Percentiles rank a stretch among this genome's conserved stretches.
Conservation (phyloP, 23 tunicate genomes). For the Phallusia fumigata region DNA sequence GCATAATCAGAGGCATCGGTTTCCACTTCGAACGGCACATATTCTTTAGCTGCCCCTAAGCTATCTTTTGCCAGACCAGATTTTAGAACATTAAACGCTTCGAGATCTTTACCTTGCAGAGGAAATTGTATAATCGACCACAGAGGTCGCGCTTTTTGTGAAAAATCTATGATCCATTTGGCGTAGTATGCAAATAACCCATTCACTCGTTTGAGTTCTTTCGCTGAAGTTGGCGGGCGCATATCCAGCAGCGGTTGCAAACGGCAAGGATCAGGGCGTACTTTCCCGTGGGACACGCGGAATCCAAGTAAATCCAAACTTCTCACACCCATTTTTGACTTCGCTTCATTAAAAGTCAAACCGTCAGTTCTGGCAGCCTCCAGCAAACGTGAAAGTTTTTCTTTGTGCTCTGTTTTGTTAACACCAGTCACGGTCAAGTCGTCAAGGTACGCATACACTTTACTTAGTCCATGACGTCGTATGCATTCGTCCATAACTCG, state of each 20-base stretch:
- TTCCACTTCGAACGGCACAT: conserved; percentile 12
- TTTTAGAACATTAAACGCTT: not conserved
- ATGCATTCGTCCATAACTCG: not conserved
- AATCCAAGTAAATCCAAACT: not conserved
- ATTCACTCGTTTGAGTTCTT: not conserved
- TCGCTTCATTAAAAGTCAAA: conserved; percentile 17
- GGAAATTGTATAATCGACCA: not conserved
- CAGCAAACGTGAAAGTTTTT: not conserved
- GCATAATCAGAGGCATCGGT: conserved; percentile 25
- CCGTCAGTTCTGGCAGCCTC: not conserved
- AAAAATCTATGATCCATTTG: conserved; percentile 15
- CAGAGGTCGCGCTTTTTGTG: not conserved
- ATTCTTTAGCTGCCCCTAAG: not conserved
- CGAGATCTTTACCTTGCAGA: not conserved
- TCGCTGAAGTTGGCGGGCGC: not conserved
- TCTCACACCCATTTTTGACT: not conserved
- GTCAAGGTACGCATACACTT: conserved; percentile 6
- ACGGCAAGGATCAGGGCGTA: conserved; percentile 5
- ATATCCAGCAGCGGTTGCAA: conserved; percentile 7
- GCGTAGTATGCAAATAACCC: conserved; percentile 22
- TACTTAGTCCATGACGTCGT: not conserved
- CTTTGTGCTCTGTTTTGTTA: not conserved
- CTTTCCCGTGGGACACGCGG: not conserved
- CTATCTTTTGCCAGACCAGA: not conserved
- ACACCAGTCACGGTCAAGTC: conserved; percentile 1